A percentile compares a stretch with the other conserved stretches of the same genome.
Conservation (phyloP, 2,113 vertebrate species). For the Oncorhynchus gorbuscha region DNA sequence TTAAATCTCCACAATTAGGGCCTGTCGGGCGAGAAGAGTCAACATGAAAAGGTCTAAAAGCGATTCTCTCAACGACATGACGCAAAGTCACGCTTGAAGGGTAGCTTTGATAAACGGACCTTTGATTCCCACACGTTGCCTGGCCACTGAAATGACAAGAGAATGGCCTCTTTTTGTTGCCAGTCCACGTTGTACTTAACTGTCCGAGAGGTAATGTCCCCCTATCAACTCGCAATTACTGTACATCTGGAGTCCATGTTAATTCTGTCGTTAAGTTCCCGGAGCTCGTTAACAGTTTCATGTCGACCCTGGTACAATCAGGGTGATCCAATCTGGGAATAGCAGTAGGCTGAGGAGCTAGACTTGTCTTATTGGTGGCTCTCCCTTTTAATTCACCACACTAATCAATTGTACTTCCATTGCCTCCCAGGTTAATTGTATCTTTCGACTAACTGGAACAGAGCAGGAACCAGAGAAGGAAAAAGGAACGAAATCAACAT, state of each 20-base stretch:
- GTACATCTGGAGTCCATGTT: conserved; percentile 81
- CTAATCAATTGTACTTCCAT: conserved; percentile 91
- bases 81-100: conserved; percentile 27
- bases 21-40: conserved; percentile 43
- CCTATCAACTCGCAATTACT: conserved; percentile 88
- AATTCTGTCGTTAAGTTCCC: conserved; percentile 86
- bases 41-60: conserved; percentile 35
- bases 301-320: conserved; percentile 87
- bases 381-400: conserved; percentile 93
- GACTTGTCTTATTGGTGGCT: conserved; percentile 87
- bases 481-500: conserved; percentile 65
- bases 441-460: conserved; percentile 85
- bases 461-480: conserved; percentile 68
- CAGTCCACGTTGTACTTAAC: conserved; percentile 8
- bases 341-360: conserved; percentile 77
- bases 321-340: conserved; percentile 85
- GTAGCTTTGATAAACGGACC: conserved; percentile 47
- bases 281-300: conserved; percentile 81
- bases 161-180: not conserved
- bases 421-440: conserved; percentile 91
- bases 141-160: conserved; percentile 39
- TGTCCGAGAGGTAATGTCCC: conserved; percentile 71
- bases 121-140: conserved; percentile 57
- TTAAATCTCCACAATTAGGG: conserved; percentile 66
- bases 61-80: conserved; percentile 33